Base-by-base conservation (phyloP, 2,888 invertebrate genomes). In the Tribolium freemani region DNA sequence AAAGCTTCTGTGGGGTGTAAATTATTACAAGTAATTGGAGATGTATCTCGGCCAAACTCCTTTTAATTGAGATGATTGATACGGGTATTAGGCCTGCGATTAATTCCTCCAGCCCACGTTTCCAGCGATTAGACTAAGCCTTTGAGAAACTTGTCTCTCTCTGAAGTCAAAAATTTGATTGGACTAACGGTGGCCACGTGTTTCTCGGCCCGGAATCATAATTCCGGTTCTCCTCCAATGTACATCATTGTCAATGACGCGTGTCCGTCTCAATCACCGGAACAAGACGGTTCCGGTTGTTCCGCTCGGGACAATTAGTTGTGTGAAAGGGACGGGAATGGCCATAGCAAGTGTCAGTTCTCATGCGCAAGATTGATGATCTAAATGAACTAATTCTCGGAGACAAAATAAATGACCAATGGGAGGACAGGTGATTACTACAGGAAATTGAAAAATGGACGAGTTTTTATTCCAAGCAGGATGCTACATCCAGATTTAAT, bases 51-150 rank as follows among this genome's bases (percentile, higher is more conserved):
- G 11, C 50, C 26, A 16, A n/a, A 48, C 31, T 51, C 30, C 26
- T 10, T 50, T 48, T 63, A 63, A 63, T 63, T 63, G 63, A 48
- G 63, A 63, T 63, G 63, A 63, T 63, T 50, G 63, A 63, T 63
- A 50, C 50, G 10, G 16, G 51, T 10, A 50, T 63, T 60, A 60
- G 44, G 30, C n/a, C 11, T 8, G 45, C 6, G 48, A 60, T 60
- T 63, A 63, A 63, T 63, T 63, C 50, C 6, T 56, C 56, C 56
- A 1, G 56, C 38, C 56, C 45, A 45, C 44, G 45, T 45, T 58
- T 44, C 56, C 16, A 13, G n/a, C 56, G 31, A 58, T 58, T 38
- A 58, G 44, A 57, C 13, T 38, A 31, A 16, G 31, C 44, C 38
- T n/a, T n/a, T n/a, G 16, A 16, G 16, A n/a, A n/a, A n/a, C n/a